Percentiles rank a stretch among this genome's conserved stretches.
phyloP scores from a whole-genome alignment of 1,140 invertebrate genomes.

The Semibalanus balanoides region DNA sequence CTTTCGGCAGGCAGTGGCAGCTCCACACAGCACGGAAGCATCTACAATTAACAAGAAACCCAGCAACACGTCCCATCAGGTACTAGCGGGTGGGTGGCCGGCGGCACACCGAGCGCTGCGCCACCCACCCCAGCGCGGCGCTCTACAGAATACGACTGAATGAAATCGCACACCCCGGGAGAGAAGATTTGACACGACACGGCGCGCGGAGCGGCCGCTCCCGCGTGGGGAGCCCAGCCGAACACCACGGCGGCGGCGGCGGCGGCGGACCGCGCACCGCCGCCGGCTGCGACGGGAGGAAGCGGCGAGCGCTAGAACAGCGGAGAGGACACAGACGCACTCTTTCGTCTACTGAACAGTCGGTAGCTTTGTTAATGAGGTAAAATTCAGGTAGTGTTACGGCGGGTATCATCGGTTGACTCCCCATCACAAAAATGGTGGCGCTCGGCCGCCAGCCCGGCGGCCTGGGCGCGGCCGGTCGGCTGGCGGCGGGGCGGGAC shows the following conservation, averaged over 20 bases:
- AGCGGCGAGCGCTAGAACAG: not conserved
- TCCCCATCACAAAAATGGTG: not conserved
- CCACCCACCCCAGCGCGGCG: too few species aligned
- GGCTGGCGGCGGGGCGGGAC: too few species aligned
- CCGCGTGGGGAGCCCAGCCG: too few species aligned
- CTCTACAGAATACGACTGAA: not conserved
- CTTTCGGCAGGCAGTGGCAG: not conserved
- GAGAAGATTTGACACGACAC: not conserved
- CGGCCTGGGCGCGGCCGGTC: too few species aligned
- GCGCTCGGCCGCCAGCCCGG: too few species aligned
- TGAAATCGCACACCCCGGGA: not conserved
- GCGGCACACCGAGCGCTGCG: too few species aligned
- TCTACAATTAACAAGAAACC: slow-evolving; percentile 2
- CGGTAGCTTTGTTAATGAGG: not conserved
- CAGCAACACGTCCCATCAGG: not conserved
- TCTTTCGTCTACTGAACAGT: not conserved
- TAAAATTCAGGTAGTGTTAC: slow-evolving; percentile 2
- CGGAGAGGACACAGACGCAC: not conserved
- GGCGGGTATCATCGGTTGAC: not conserved
- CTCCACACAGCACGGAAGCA: not conserved
- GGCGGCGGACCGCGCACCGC: too few species aligned
- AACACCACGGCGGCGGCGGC: too few species aligned
- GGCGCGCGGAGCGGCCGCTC: too few species aligned
- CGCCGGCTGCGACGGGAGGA: not conserved
- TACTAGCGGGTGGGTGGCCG: not conserved